Conservation (phyloP, 2,113 vertebrate genomes). For the Cyprinodon brontotheroides region DNA sequence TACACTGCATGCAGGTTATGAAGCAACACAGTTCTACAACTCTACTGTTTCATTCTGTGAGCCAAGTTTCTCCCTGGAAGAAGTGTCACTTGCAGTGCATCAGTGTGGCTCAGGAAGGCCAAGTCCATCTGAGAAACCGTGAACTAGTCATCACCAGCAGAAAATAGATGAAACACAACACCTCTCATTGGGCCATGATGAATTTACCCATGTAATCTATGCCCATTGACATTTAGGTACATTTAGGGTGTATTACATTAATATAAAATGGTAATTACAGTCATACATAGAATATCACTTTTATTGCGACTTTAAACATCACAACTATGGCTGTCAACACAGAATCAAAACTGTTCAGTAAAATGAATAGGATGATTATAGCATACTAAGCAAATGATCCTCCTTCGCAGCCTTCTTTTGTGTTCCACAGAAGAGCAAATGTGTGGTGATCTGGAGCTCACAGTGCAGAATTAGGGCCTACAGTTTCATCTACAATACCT, state of each 20-base stretch:
- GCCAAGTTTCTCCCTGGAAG: conserved; percentile 28
- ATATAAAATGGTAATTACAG: conserved; percentile 15
- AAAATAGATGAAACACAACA: conserved; percentile 81
- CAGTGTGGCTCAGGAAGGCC: conserved; percentile 35
- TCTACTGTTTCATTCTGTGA: conserved; percentile 1
- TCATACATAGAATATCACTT: conserved; percentile 4
- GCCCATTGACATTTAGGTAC: conserved; percentile 15
- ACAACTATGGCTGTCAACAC: not conserved
- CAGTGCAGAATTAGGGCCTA: not conserved
- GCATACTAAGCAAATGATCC: too few relatives aligned
- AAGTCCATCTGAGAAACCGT: conserved; percentile 60
- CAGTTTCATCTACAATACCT: not conserved
- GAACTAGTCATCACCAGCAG: conserved; percentile 73
- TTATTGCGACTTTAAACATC: conserved; percentile 2
- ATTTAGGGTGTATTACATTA: conserved; percentile 31
- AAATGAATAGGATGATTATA: too few relatives aligned
- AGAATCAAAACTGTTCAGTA: too few relatives aligned
- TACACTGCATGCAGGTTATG: conserved; percentile 8
- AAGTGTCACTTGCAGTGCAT: conserved; percentile 36
- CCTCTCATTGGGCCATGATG: conserved; percentile 37
- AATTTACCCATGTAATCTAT: conserved; percentile 49
- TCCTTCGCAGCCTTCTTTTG: not conserved
- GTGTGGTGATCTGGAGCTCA: not conserved
- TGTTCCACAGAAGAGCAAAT: not conserved
- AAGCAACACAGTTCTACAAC: conserved; percentile 16